Conservation (phyloP, 2,113 vertebrate genomes). For the Xenus cinereus region DNA sequence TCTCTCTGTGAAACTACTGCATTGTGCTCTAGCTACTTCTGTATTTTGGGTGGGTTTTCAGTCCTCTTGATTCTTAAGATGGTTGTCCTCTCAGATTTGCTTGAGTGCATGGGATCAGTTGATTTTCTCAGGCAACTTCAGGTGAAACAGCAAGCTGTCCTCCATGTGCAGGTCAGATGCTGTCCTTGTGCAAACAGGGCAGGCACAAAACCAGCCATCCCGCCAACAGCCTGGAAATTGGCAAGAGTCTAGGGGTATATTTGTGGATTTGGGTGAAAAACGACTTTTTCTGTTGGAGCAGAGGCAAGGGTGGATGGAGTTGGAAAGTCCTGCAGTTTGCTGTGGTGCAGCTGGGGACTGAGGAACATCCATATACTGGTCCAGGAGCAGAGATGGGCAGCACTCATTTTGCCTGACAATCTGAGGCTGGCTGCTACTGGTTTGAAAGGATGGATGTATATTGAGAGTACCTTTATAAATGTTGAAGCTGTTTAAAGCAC, state of each 20-base stretch:
- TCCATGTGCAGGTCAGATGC: neutral
- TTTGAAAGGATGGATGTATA: neutral
- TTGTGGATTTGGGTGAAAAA: slow-evolving; percentile 9
- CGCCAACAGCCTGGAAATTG: neutral
- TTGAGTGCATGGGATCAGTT: neutral
- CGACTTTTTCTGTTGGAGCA: neutral
- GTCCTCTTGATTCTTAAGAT: neutral
- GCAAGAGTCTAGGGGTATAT: neutral
- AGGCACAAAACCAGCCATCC: neutral
- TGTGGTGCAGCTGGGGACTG: neutral
- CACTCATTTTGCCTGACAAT: neutral
- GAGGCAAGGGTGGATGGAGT: neutral
- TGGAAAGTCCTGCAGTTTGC: neutral
- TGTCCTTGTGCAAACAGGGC: neutral
- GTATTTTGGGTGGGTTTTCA: neutral
- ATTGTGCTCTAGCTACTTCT: neutral
- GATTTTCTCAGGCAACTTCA: neutral
- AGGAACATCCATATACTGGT: neutral
- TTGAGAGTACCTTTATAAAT: neutral
- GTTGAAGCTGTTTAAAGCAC: neutral
- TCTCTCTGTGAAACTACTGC: slow-evolving; percentile 10
- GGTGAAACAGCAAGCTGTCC: neutral
- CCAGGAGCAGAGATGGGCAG: neutral
- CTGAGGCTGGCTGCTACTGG: neutral
- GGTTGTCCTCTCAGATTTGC: neutral